A percentile compares a stretch with the other conserved stretches of the same genome.
phyloP scores from a whole-genome alignment of 1,140 invertebrate species.

The Drosophila arawakana region DNA sequence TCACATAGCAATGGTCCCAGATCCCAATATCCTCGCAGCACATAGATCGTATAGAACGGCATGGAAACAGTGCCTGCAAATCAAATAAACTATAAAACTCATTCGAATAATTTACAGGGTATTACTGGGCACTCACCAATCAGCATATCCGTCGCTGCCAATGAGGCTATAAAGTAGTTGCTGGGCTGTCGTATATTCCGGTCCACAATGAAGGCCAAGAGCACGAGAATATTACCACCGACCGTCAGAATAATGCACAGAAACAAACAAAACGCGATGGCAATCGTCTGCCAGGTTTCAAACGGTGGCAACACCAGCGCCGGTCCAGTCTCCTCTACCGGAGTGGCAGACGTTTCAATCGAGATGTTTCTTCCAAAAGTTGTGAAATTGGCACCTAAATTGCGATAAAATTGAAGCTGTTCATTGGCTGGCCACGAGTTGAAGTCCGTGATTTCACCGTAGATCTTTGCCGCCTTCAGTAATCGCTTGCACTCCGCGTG shows the following conservation, averaged over 20 bases:
- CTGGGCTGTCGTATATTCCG: constrained; percentile 98
- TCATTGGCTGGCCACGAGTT: constrained; percentile 69
- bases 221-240: constrained; percentile 97
- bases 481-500: constrained; percentile 87
- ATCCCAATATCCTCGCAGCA: constrained; percentile 98
- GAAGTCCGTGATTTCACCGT: constrained; percentile 77
- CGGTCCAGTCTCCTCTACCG: constrained; percentile 70
- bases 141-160: constrained; percentile 98
- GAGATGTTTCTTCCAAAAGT: constrained; percentile 49
- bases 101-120: not conserved
- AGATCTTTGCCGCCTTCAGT: constrained; percentile 83
- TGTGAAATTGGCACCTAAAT: constrained; percentile 67
- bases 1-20: constrained; percentile 98
- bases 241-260: constrained; percentile 96
- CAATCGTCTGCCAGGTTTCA: constrained; percentile 94
- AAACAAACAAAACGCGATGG: constrained; percentile 95
- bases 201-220: constrained; percentile 98
- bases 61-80: constrained; percentile 94
- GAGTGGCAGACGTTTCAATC: constrained; percentile 38
- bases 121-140: constrained; percentile 94
- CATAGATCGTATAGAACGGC: constrained; percentile 98
- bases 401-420: constrained; percentile 69
- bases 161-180: constrained; percentile 99
- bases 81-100: not conserved
- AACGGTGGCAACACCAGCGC: constrained; percentile 92